Base-by-base conservation (phyloP, 2,888 invertebrate genomes). In the Meliscaeva auricollis region DNA sequence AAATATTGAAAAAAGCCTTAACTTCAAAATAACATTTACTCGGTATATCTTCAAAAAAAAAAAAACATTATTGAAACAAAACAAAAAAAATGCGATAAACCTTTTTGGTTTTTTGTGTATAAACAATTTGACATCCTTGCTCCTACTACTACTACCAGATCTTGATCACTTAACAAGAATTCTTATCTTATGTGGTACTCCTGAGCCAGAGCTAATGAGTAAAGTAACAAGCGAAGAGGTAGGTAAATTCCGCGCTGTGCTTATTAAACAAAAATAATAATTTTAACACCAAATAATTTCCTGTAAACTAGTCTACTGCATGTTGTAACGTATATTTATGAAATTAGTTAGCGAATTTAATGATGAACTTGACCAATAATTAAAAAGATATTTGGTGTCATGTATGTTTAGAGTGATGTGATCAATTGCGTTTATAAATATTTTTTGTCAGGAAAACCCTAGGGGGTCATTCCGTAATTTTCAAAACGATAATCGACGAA, bases 201-300 rank as follows among this genome's bases (percentile, higher is more conserved):
- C 97, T 87, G 95, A 95, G 90, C 95, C 95, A 91, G 96, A 96
- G 91, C 95, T 97, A 88, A 94, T 97, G 93, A 94, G 94, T 92
- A 97, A 97, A 94, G 97, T 97, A 92, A 96, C 95, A 91, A 97
- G 97, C 90, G 95, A 96, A 93, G 97, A 97, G 96, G 97, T 97
- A 95, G 94, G 94, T 91, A 88, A 89, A 75, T 22, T 32, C 46
- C 58, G 74, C 74, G 66, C 70, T 79, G 68, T 68, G 84, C 75
- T 79, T 84, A 46, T 48, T 60, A 35, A 50, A 17, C 9, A 50
- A 20, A 22, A 46, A 35, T 26, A 35, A 8, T 30, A 52, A 48
- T 30, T 46, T 15, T 74, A 77, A 48, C 46, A 7, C 41, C 15
- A 58, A 68, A 60, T 11, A 35, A 64, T 48, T 66, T 30, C 13